A percentile compares a stretch with the other conserved stretches of the same genome.
These are phyloP conservation scores for Rachycentron canadum DNA, from an alignment of 2,797 vertebrate genomes.

Conservation along the genomic window DNA sequence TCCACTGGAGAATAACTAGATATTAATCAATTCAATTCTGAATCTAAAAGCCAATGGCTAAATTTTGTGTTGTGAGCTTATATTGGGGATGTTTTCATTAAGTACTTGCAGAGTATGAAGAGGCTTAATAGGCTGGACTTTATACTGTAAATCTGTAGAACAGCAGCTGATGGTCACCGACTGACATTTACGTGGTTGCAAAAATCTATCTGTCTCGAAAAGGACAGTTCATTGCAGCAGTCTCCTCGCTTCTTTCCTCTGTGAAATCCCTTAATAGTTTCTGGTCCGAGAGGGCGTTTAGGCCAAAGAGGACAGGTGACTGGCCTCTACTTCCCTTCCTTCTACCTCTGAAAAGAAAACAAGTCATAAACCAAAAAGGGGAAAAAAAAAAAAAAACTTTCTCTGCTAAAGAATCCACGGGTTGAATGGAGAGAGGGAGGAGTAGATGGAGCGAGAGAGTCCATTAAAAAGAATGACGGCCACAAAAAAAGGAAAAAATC, in stretches of 20 bases:
- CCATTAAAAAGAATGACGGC: conserved; percentile 77
- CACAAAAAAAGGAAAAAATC: conserved; percentile 75
- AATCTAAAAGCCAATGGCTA: background rate
- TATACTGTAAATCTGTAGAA: background rate
- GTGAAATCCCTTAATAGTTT: conserved; percentile 21
- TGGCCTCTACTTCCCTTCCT: conserved; percentile 56
- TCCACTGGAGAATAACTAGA: background rate
- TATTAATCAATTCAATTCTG: background rate
- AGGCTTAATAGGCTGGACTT: background rate
- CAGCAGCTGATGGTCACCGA: background rate
- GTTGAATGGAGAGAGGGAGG: conserved; percentile 73
- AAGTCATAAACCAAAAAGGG: conserved; percentile 60
- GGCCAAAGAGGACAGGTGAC: conserved; percentile 66
- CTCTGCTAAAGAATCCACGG: conserved; percentile 63
- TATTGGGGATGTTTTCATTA: background rate
- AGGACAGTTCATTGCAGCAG: conserved; percentile 6
- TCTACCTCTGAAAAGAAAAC: conserved; percentile 64
- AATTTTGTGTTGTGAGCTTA: background rate
- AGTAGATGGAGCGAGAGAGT: conserved; percentile 74
- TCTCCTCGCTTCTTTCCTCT: conserved; percentile 30
- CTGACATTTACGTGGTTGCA: conserved; percentile 8
- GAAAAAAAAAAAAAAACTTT: conserved; percentile 42
- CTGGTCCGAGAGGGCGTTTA: conserved; percentile 33
- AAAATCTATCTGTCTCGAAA: background rate
- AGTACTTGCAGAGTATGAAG: background rate